Base-by-base conservation (phyloP, 2,113 vertebrate species). In the Oostethus manadensis region DNA sequence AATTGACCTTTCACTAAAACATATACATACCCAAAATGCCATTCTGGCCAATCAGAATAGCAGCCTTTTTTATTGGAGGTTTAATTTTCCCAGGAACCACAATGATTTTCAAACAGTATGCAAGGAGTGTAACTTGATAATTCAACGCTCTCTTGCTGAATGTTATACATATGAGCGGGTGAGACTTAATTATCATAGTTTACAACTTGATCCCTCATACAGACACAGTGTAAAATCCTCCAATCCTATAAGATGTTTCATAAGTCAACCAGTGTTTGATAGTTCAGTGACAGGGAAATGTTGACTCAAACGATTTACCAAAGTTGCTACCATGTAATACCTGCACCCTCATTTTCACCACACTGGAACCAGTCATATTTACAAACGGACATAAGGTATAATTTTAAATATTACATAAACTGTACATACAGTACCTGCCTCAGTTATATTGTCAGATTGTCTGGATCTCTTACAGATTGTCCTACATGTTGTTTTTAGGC, bases 241-340 rank as follows among this genome's bases (percentile, higher is more conserved):
- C 51, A 13, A 35, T 35, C 29, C 51, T 18, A 16, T 35, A 54
- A 54, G 29, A 54, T 54, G 51, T 54, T 54, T 54, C 17, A 54
- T 38, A 35, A 35, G 29, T 54, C 51, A 54, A 29, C 51, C 33
- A 54, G 33, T 54, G 29, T 54, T 54, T 54, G 33, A 54, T 54
- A 35, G 51, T 54, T 17, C 51, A 54, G 51, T 54, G 29, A 54
- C 29, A 26, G 17, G 17, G 29, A 54, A 54, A 38, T 54, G 51
- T 54, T 54, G 51, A 54, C 51, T 33, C 51, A 54, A 29, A 54
- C 26, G 7, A 18, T 54, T 38, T 54, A 29, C 29, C 33, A n/a
- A 54, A 54, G 51, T 35, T 54, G 29, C 29, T 51, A 9, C 7
- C 3, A 29, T 33, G 29, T 8, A 54, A 35, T 54, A 33, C 23